A percentile compares a stretch with the other conserved stretches of the same genome.
phyloP scores from a whole-genome alignment of 2,888 invertebrate genomes.

The Cerastis leucographa region DNA sequence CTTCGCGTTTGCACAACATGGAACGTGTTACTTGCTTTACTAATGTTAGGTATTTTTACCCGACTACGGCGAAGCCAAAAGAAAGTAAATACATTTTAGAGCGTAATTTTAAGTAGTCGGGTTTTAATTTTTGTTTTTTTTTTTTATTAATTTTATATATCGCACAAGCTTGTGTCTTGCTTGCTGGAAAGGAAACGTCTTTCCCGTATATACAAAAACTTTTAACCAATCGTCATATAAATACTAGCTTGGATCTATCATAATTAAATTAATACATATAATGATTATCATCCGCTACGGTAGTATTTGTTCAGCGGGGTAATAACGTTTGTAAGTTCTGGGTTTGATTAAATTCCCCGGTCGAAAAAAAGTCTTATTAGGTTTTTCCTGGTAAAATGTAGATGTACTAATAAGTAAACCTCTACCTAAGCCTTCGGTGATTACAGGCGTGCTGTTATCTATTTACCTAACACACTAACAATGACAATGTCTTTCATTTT shows the following conservation, averaged over 20 bases:
- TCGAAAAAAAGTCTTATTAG: background rate
- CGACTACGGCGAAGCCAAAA: too few relatives aligned
- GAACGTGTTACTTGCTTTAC: too few relatives aligned
- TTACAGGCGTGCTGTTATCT: too few relatives aligned
- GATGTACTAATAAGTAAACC: background rate
- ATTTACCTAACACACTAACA: background rate
- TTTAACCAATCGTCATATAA: background rate
- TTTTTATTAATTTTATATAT: background rate
- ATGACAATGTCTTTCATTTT: background rate
- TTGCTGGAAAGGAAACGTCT: background rate
- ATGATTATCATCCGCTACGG: background rate
- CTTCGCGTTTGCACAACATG: background rate
- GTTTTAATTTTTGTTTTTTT: too few relatives aligned
- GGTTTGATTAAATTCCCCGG: too few relatives aligned
- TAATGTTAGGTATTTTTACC: too few relatives aligned
- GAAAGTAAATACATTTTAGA: too few relatives aligned
- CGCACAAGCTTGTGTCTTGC: background rate
- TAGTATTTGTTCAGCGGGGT: background rate
- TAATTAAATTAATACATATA: background rate
- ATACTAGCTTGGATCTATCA: background rate
- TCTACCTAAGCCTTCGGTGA: too few relatives aligned
- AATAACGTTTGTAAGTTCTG: background rate
- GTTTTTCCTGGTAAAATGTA: background rate
- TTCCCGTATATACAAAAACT: background rate
- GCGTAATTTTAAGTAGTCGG: too few relatives aligned